Evolutionary conservation across 2,888 invertebrate species (phyloP).

Genomic region (Melinopterus prodromus): DNA sequence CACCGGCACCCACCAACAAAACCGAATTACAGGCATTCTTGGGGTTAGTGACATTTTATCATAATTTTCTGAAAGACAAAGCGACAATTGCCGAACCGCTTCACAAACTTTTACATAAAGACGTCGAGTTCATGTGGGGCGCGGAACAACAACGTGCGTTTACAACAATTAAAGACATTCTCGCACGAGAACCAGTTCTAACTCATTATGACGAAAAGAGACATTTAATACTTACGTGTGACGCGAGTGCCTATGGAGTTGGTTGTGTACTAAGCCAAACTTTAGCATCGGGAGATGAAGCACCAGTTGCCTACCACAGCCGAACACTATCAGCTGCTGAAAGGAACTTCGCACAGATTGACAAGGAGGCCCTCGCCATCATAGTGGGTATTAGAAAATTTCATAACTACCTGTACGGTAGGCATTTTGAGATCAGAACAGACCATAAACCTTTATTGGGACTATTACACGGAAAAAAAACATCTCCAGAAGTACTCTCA

Average conservation of each 20-base stretch:
- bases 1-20: constrained; percentile 35
- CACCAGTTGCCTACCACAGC: constrained; percentile 39
- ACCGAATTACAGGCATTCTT: constrained; percentile 37
- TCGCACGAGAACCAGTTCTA: constrained; percentile 11
- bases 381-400: constrained; percentile 22
- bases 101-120: not conserved
- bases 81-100: not conserved
- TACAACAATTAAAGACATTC: not conserved
- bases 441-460: constrained; percentile 25
- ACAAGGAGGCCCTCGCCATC: constrained; percentile 39
- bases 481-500: constrained; percentile 50
- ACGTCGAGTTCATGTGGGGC: not conserved
- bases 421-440: constrained; percentile 28
- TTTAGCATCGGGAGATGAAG: constrained; percentile 12
- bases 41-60: not conserved
- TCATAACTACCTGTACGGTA: constrained; percentile 26
- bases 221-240: constrained; percentile 20
- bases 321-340: constrained; percentile 31
- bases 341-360: constrained; percentile 35
- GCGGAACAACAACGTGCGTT: not conserved
- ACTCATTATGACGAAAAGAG: constrained; percentile 16
- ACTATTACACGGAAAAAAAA: constrained; percentile 36
- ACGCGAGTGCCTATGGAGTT: constrained; percentile 17
- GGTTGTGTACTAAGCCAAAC: constrained; percentile 13
- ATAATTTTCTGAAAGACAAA: not conserved